Percentiles rank a stretch among this genome's conserved stretches.
Conservation (phyloP, 2,888 invertebrate species). For the Philopedon plagiatum region DNA sequence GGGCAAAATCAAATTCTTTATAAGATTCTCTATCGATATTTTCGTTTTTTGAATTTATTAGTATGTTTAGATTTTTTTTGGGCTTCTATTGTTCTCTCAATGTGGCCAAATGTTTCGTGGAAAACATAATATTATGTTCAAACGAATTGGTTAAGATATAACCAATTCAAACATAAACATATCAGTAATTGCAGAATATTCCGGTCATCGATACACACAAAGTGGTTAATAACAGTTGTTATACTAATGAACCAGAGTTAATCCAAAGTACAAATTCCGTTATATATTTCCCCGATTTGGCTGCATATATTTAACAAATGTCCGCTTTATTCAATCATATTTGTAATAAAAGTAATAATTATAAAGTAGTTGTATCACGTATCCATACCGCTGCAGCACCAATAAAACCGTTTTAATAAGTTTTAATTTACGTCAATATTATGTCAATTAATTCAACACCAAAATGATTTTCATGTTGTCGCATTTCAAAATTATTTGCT, state of each 20-base stretch:
- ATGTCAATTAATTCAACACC: neutral
- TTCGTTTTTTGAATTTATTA: neutral
- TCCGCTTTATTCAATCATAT: conserved; percentile 6
- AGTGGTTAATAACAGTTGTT: conserved; percentile 34
- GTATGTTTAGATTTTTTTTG: no score
- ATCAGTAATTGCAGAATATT: conserved; percentile 8
- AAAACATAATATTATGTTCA: neutral
- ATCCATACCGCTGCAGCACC: neutral
- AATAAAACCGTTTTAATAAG: neutral
- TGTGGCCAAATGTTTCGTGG: neutral
- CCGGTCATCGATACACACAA: conserved; percentile 18
- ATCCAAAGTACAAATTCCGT: neutral
- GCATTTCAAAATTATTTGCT: neutral
- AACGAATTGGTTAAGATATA: neutral
- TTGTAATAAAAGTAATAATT: no score
- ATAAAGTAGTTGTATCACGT: conserved; percentile 22
- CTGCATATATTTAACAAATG: conserved; percentile 1
- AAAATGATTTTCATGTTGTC: neutral
- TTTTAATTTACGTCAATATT: neutral
- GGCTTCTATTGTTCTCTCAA: neutral
- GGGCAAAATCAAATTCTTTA: no score
- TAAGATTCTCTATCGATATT: neutral
- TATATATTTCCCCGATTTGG: neutral
- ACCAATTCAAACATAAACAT: conserved; percentile 19
- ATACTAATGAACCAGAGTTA: conserved; percentile 1